Percentiles rank a stretch among this genome's conserved stretches.
Conservation (phyloP, 2,888 invertebrate species). For the Acronicta psi region DNA sequence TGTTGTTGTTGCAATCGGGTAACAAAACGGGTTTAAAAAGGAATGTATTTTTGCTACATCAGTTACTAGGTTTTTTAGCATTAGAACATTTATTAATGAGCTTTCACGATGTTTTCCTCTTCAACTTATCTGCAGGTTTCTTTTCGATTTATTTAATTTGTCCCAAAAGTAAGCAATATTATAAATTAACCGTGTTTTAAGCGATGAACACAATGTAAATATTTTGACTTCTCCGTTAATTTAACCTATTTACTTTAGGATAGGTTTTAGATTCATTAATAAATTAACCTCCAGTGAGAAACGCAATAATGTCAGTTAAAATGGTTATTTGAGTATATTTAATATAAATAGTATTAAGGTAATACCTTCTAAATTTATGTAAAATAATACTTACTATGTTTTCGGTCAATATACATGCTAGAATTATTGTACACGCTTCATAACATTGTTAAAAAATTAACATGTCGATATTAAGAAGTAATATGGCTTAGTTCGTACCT, state of each 20-base stretch:
- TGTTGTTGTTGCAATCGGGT: slow-evolving; percentile 6
- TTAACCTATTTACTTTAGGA: slow-evolving; percentile 30
- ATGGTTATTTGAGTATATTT: slow-evolving; percentile 62
- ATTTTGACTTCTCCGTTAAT: slow-evolving; percentile 5
- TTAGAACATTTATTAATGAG: neutral
- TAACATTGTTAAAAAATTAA: slow-evolving; percentile 12
- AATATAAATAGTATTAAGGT: slow-evolving; percentile 61
- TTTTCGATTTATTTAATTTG: neutral
- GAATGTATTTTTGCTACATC: slow-evolving; percentile 5
- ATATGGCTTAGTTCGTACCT: slow-evolving; percentile 15
- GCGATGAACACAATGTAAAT: too few relatives aligned
- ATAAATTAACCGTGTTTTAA: too few relatives aligned
- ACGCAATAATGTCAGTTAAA: slow-evolving; percentile 82
- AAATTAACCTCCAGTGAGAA: slow-evolving; percentile 76
- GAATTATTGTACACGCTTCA: slow-evolving; percentile 30
- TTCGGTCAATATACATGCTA: slow-evolving; percentile 41
- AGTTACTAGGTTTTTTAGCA: neutral
- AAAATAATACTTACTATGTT: slow-evolving; percentile 34
- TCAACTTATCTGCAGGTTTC: neutral
- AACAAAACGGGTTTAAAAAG: slow-evolving; percentile 16
- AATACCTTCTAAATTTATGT: slow-evolving; percentile 45
- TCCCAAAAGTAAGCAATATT: too few relatives aligned
- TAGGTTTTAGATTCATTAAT: slow-evolving; percentile 47
- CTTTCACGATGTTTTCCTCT: neutral
- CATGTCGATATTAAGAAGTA: slow-evolving; percentile 11